phyloP scores from a whole-genome alignment of 2,797 vertebrate genomes.

The Tokudaia muenninki region DNA sequence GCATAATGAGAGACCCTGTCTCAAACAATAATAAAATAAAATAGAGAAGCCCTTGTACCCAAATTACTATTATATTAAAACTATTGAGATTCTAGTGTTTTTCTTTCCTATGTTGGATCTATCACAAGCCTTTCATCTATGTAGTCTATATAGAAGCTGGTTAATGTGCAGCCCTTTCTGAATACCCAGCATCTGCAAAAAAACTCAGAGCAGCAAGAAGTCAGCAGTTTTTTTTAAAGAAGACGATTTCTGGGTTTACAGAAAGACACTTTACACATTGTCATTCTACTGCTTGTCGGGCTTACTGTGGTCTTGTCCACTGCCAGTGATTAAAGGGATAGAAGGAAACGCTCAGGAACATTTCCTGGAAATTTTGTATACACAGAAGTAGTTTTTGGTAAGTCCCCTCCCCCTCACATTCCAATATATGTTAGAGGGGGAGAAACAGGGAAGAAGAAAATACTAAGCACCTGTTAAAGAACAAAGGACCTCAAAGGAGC shows the following conservation, averaged over 20 bases:
- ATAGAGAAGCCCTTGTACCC: background rate
- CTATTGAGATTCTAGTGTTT: conserved; percentile 60
- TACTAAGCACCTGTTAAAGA: conserved; percentile 51
- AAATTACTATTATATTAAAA: conserved; percentile 41
- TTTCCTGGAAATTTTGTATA: conserved; percentile 14
- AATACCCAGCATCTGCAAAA: conserved; percentile 37
- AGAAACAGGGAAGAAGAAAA: conserved; percentile 40
- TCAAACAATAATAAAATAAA: background rate
- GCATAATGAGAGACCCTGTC: background rate
- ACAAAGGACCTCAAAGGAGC: conserved; percentile 39
- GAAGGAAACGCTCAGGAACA: conserved; percentile 39
- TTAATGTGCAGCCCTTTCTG: conserved; percentile 19
- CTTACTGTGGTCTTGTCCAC: background rate
- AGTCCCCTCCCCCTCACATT: conserved; percentile 29
- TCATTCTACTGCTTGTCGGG: conserved; percentile 19
- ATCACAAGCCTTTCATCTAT: conserved; percentile 50
- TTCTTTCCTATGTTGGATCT: conserved; percentile 36
- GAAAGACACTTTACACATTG: background rate
- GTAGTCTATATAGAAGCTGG: background rate
- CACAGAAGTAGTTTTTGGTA: conserved; percentile 49
- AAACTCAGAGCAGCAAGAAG: conserved; percentile 47
- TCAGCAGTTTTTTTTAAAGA: conserved; percentile 53
- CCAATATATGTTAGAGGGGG: conserved; percentile 1
- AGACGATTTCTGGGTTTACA: background rate
- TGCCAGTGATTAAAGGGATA: conserved; percentile 27